Percentiles rank a stretch among this genome's conserved stretches.
These are phyloP conservation scores for Phalacrocorax aristotelis DNA, from an alignment of 2,113 vertebrate species.

Conservation along the genomic window DNA sequence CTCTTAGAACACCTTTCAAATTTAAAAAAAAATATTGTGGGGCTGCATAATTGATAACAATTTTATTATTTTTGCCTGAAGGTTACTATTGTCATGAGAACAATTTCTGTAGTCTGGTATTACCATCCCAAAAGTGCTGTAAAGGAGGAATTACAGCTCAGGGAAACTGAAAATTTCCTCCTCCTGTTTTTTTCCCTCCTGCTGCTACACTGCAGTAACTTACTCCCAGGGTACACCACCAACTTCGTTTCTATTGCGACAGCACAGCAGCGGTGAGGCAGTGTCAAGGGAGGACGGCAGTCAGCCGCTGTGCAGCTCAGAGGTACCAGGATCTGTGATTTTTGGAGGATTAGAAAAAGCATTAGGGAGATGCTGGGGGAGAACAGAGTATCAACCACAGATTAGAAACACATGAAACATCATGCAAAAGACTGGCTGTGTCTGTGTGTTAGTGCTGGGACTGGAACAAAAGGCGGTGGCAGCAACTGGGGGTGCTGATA, in stretches of 20 bases:
- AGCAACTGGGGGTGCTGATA: neutral
- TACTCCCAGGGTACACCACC: neutral
- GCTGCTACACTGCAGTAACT: neutral
- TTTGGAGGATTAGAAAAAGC: neutral
- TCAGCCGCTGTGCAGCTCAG: neutral
- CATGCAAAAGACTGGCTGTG: neutral
- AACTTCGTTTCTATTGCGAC: fast-evolving
- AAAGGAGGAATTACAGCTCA: neutral
- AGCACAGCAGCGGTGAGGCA: fast-evolving
- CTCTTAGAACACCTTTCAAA: neutral
- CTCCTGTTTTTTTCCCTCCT: neutral
- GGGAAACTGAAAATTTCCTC: neutral
- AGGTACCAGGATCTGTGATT: neutral
- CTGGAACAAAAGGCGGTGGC: neutral
- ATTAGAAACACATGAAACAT: neutral
- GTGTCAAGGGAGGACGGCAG: neutral
- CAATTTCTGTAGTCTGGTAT: neutral
- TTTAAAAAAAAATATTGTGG: neutral
- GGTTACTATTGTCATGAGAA: neutral
- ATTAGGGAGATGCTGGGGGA: neutral
- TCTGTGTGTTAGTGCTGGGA: neutral
- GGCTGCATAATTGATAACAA: neutral
- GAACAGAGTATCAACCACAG: neutral
- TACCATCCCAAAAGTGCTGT: neutral
- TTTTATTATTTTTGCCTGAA: neutral